phyloP scores from a whole-genome alignment of 35 echinoderm and acorn worm genomes.

The Patiria miniata region DNA sequence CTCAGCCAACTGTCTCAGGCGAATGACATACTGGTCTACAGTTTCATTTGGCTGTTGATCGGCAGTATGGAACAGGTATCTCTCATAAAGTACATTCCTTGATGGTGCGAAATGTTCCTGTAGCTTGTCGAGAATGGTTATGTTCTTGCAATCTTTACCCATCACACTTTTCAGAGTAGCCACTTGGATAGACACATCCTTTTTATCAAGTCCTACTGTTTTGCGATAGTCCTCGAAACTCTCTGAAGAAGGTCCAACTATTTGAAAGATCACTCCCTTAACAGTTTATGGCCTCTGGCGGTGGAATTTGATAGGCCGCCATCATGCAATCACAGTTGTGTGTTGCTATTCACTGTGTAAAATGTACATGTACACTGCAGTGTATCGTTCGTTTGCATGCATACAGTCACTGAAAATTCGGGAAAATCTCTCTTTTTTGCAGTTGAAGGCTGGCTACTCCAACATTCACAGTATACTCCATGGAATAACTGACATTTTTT shows the following conservation, averaged over 20 bases:
- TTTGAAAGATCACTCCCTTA: conserved; percentile 21
- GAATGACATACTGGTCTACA: conserved; percentile 53
- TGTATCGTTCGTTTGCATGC: too few species aligned
- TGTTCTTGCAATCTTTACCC: conserved; percentile 46
- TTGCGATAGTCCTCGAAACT: conserved; percentile 28
- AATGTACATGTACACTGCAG: too few species aligned
- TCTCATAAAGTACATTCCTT: too few species aligned
- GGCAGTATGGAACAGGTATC: conserved; percentile 52
- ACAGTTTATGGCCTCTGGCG: conserved; percentile 11
- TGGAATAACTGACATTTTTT: too few species aligned
- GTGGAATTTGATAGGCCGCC: conserved; percentile 7
- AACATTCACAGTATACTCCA: too few species aligned
- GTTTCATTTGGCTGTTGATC: conserved; percentile 56
- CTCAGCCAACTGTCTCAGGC: conserved; percentile 28
- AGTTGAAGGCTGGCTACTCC: too few species aligned
- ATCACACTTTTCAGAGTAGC: conserved; percentile 17
- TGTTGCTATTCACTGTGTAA: too few species aligned
- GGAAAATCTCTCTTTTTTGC: too few species aligned
- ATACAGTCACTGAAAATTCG: too few species aligned
- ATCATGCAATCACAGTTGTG: neutral
- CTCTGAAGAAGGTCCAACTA: conserved; percentile 36
- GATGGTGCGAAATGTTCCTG: conserved; percentile 37
- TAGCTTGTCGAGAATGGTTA: conserved; percentile 7
- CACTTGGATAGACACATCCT: conserved; percentile 22
- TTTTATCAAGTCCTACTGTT: conserved; percentile 28